phyloP scores from a whole-genome alignment of 2,797 vertebrate genomes.

The Malacoctenus gilli region DNA sequence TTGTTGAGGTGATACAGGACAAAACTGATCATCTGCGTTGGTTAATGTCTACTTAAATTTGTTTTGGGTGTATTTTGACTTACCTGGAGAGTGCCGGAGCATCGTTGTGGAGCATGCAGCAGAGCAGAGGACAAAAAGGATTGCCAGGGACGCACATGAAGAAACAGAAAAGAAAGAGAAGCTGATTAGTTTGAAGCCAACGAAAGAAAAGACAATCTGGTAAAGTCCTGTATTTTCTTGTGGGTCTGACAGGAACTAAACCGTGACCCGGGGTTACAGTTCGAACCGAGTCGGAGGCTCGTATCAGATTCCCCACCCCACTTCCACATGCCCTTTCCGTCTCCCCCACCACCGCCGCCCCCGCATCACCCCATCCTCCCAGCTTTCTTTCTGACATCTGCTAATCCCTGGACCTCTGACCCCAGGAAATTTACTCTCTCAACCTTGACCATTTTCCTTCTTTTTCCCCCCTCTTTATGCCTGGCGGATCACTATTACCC shows the following conservation, averaged over 20 bases:
- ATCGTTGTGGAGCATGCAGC: conserved; percentile 8
- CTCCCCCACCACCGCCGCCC: conserved; percentile 42
- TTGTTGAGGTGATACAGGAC: not conserved
- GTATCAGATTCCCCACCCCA: conserved; percentile 50
- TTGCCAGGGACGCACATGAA: conserved; percentile 36
- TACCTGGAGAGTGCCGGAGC: conserved; percentile 58
- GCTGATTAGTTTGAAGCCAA: conserved; percentile 40
- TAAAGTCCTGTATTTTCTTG: conserved; percentile 38
- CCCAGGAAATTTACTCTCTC: conserved; percentile 83
- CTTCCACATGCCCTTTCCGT: conserved; percentile 36
- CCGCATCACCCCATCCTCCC: conserved; percentile 54
- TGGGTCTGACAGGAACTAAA: conserved; percentile 32
- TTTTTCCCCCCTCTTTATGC: conserved; percentile 62
- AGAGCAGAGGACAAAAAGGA: conserved; percentile 16
- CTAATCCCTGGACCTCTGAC: conserved; percentile 86
- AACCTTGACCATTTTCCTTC: conserved; percentile 76
- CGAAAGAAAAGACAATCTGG: not conserved
- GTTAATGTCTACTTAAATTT: too few relatives aligned
- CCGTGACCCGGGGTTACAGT: conserved; percentile 45
- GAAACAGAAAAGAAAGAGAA: conserved; percentile 22
- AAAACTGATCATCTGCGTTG: not conserved
- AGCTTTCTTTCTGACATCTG: conserved; percentile 78
- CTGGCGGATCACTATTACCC: conserved; percentile 75
- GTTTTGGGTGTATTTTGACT: conserved; percentile 51
- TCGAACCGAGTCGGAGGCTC: conserved; percentile 41